Conservation (phyloP, 2,888 invertebrate genomes). For the Calephelis perditalis region DNA sequence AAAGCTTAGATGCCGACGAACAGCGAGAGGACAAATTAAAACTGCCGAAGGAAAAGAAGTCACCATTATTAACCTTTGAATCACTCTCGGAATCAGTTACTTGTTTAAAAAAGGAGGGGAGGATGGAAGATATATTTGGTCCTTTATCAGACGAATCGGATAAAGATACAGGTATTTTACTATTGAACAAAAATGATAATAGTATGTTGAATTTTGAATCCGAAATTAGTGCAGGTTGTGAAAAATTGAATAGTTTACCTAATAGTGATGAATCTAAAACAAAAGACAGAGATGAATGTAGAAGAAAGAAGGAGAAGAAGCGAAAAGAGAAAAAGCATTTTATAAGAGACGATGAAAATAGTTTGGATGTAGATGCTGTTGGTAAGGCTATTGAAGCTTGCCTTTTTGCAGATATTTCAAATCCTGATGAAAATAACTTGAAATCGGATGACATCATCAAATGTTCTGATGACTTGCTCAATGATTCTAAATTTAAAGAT, state of each 20-base stretch:
- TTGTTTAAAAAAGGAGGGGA: slow-evolving; percentile 82
- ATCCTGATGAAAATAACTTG: slow-evolving; percentile 63
- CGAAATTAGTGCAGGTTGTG: slow-evolving; percentile 33
- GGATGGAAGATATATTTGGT: slow-evolving; percentile 94
- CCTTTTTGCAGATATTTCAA: slow-evolving; percentile 82
- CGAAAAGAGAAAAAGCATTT: slow-evolving; percentile 80
- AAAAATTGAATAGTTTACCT: slow-evolving; percentile 34
- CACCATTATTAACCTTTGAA: slow-evolving; percentile 45
- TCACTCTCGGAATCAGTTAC: slow-evolving; percentile 42
- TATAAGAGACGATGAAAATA: slow-evolving; percentile 84
- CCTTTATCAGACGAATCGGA: slow-evolving; percentile 87
- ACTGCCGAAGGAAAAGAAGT: slow-evolving; percentile 77
- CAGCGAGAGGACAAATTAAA: slow-evolving; percentile 75
- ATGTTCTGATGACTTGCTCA: slow-evolving; percentile 47
- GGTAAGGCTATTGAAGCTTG: slow-evolving; percentile 90
- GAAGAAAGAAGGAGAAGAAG: slow-evolving; percentile 80
- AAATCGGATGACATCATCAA: slow-evolving; percentile 48
- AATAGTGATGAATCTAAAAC: slow-evolving; percentile 45
- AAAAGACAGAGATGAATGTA: slow-evolving; percentile 72
- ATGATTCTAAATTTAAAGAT: slow-evolving; percentile 74
- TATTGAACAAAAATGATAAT: slow-evolving; percentile 31
- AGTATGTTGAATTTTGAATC: slow-evolving; percentile 46
- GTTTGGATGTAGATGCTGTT: slow-evolving; percentile 88
- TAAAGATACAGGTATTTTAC: slow-evolving; percentile 41
- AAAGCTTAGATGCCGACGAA: slow-evolving; percentile 67